Evolutionary conservation across 2,888 invertebrate species (phyloP).

Genomic region (Phortica magna): DNA sequence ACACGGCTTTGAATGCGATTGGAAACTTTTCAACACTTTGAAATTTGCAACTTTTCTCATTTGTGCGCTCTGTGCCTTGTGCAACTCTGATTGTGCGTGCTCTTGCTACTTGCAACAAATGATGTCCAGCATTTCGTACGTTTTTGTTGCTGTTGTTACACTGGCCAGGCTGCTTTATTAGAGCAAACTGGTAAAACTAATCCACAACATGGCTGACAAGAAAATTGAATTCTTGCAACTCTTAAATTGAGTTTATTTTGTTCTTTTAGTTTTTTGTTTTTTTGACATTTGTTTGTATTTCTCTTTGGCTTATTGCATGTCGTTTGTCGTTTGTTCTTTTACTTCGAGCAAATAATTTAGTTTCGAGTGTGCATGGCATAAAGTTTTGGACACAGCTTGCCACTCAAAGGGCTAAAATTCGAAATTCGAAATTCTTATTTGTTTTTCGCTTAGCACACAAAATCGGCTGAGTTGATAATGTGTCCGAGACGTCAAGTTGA

Average conservation of each 20-base stretch:
- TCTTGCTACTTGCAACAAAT: slow-evolving; percentile 45
- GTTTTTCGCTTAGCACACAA: neutral
- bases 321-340: slow-evolving; percentile 39
- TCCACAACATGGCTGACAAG: slow-evolving; percentile 71
- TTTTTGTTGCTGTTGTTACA: neutral
- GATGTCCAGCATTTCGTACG: slow-evolving; percentile 53
- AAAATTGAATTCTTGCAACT: slow-evolving; percentile 72
- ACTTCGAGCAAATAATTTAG: slow-evolving; percentile 46
- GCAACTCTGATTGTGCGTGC: slow-evolving; percentile 35
- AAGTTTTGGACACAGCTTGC: slow-evolving; percentile 17
- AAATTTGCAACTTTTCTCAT: slow-evolving; percentile 69
- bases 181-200: slow-evolving; percentile 62
- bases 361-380: slow-evolving; percentile 38
- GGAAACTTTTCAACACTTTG: slow-evolving; percentile 54
- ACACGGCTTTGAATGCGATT: neutral
- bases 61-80: slow-evolving; percentile 62
- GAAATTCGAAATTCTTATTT: slow-evolving; percentile 16
- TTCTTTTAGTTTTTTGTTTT: slow-evolving; percentile 34
- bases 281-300: slow-evolving; percentile 50
- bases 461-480: neutral
- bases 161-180: neutral
- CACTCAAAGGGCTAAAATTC: slow-evolving; percentile 3
- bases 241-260: slow-evolving; percentile 67
- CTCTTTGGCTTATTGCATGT: neutral
- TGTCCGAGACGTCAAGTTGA: slow-evolving; percentile 17